Conservation (phyloP, 2,888 invertebrate species). For the Cheilosia pagana region DNA sequence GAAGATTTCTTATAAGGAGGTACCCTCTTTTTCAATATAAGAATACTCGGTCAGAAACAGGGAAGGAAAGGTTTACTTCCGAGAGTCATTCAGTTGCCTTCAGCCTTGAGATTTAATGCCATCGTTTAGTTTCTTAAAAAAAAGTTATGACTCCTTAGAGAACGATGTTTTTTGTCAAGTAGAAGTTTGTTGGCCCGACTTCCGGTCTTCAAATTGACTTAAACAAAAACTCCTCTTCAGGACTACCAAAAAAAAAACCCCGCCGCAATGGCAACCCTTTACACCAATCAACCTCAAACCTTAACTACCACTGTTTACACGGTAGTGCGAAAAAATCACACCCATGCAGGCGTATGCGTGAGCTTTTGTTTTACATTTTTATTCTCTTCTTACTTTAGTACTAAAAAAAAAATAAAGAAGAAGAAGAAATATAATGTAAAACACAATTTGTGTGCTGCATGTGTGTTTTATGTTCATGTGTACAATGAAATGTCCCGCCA, state of each 20-base stretch:
- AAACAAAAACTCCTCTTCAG: too few relatives aligned
- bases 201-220: too few relatives aligned
- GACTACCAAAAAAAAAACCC: neutral
- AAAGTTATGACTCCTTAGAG: too few relatives aligned
- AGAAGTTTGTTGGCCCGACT: too few relatives aligned
- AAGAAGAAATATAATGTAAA: conserved; percentile 21
- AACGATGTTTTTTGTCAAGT: too few relatives aligned
- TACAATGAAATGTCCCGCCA: conserved; percentile 38
- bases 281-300: conserved; percentile 60
- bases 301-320: conserved; percentile 58
- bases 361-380: conserved; percentile 65
- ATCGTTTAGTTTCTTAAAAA: too few relatives aligned
- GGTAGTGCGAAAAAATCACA: conserved; percentile 68
- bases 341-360: conserved; percentile 66
- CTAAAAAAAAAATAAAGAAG: conserved; percentile 24
- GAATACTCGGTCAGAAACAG: too few relatives aligned
- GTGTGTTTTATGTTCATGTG: conserved; percentile 41
- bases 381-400: conserved; percentile 48
- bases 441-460: conserved; percentile 31
- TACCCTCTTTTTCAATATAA: too few relatives aligned
- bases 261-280: conserved; percentile 50
- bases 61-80: too few relatives aligned
- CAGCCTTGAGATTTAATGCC: too few relatives aligned
- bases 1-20: too few relatives aligned
- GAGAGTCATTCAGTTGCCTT: too few relatives aligned